Conservation (phyloP, 2,888 invertebrate genomes). For the Melanargia galathea region DNA sequence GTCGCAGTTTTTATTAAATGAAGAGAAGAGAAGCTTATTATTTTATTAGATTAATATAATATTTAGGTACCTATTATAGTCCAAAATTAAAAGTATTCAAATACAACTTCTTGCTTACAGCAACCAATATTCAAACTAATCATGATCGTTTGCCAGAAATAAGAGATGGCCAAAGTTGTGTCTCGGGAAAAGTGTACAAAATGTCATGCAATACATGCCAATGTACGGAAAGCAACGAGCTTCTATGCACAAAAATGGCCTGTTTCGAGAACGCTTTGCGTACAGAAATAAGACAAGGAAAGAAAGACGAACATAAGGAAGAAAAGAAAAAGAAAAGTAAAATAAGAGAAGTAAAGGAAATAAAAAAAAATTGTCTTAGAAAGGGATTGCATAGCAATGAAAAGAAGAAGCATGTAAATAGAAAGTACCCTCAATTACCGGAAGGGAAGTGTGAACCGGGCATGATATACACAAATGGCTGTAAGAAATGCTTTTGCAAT, state of each 20-base stretch:
- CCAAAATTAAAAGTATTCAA: background rate
- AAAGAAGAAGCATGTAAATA: slow-evolving; percentile 10
- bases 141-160: slow-evolving; percentile 50
- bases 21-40: too few relatives aligned
- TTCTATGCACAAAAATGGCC: slow-evolving; percentile 67
- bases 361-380: background rate
- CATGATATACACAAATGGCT: slow-evolving; percentile 51
- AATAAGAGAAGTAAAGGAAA: slow-evolving; percentile 13
- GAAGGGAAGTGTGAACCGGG: slow-evolving; percentile 54
- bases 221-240: slow-evolving; percentile 48
- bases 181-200: slow-evolving; percentile 53
- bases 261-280: slow-evolving; percentile 48
- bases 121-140: background rate
- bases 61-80: too few relatives aligned
- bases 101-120: slow-evolving; percentile 12
- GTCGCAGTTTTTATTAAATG: background rate
- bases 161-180: slow-evolving; percentile 53
- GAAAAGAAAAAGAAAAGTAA: slow-evolving; percentile 9
- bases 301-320: slow-evolving; percentile 12
- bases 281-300: background rate
- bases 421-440: slow-evolving; percentile 31
- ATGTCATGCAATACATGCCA: slow-evolving; percentile 65
- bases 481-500: slow-evolving; percentile 58
- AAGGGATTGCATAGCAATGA: background rate
- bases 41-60: too few relatives aligned